phyloP scores from a whole-genome alignment of 2,797 vertebrate genomes.

The Serranus cabrilla region DNA sequence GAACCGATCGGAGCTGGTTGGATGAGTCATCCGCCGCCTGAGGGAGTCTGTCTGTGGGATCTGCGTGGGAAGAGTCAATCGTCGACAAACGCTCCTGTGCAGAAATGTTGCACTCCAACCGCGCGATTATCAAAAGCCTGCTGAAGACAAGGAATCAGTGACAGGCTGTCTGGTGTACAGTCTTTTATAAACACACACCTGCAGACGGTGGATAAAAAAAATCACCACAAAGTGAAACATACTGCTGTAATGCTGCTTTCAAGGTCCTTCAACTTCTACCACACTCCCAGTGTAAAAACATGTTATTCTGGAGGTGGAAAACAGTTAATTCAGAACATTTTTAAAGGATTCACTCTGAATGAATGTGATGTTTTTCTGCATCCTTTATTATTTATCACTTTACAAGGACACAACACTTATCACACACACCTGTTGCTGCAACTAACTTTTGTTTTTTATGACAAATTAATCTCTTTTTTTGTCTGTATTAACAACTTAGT shows the following conservation, averaged over 20 bases:
- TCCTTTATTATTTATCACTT: background rate
- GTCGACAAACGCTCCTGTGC: constrained; percentile 21
- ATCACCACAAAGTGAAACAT: background rate
- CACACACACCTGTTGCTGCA: background rate
- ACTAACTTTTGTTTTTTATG: no score
- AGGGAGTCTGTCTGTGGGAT: constrained; percentile 58
- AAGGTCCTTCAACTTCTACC: background rate
- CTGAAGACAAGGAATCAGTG: background rate
- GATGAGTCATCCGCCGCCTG: constrained; percentile 53
- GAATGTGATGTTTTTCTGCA: background rate
- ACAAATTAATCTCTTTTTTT: background rate
- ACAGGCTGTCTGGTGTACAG: background rate
- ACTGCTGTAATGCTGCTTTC: background rate
- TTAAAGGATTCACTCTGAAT: background rate
- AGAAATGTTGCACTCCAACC: constrained; percentile 26
- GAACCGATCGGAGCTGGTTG: constrained; percentile 25
- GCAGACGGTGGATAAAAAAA: background rate
- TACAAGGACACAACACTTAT: background rate
- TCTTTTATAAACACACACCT: constrained; percentile 8
- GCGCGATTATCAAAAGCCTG: constrained; percentile 25
- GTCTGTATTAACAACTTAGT: background rate
- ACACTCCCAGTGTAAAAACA: background rate
- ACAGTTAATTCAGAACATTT: background rate
- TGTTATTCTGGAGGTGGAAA: background rate
- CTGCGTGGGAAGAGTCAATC: constrained; percentile 55